Conservation (phyloP, 2,888 invertebrate species). For the Cecidostiba fungosa region DNA sequence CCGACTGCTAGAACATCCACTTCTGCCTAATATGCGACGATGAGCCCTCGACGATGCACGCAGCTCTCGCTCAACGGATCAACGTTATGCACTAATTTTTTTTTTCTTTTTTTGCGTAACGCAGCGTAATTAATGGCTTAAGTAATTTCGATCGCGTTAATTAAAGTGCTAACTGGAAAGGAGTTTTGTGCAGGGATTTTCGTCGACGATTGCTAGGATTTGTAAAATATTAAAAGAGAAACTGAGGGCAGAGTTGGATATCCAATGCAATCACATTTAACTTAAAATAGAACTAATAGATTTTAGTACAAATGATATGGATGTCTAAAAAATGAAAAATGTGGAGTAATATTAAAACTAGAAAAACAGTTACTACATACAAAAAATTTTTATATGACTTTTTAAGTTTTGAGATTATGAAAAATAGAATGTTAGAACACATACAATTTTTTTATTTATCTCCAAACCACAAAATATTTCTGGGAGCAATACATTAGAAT, state of each 20-base stretch:
- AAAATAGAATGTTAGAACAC: too few species aligned
- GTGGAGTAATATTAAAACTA: too few species aligned
- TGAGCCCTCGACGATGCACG: background rate
- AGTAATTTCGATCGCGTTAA: slow-evolving; percentile 18
- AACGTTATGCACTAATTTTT: background rate
- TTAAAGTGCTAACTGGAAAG: slow-evolving; percentile 7
- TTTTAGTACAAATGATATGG: too few species aligned
- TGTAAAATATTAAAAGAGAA: background rate
- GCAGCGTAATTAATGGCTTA: slow-evolving; percentile 4
- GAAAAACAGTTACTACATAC: too few species aligned
- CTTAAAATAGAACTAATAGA: background rate
- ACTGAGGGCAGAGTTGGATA: background rate
- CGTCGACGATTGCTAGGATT: background rate
- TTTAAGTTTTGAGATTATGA: too few species aligned
- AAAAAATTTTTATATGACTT: too few species aligned
- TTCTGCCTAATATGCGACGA: slow-evolving; percentile 6
- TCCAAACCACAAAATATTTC: too few species aligned
- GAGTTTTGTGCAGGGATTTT: background rate
- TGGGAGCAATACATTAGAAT: too few species aligned
- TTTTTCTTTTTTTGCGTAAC: slow-evolving; percentile 6
- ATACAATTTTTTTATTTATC: too few species aligned
- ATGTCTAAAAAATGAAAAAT: too few species aligned
- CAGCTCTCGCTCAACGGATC: background rate
- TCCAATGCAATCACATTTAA: background rate
- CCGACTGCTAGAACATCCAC: slow-evolving; percentile 30